These are phyloP conservation scores for Acanthosoma haemorrhoidale DNA, from an alignment of 2,888 invertebrate species.

Conservation along the genomic window DNA sequence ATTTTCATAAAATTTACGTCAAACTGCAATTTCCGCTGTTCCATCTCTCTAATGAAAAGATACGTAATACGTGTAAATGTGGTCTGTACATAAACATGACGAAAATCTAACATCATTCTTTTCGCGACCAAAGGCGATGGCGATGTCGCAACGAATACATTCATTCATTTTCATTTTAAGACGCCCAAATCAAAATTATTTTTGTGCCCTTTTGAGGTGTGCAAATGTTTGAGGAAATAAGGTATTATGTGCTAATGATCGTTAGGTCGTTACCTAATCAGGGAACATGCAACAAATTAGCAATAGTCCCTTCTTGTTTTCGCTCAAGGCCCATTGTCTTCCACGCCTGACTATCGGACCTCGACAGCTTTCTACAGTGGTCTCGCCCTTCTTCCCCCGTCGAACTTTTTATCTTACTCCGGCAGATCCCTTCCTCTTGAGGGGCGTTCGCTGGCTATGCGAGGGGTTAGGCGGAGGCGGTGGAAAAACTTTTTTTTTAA, in stretches of 20 bases:
- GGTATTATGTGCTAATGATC: neutral
- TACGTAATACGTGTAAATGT: too few relatives aligned
- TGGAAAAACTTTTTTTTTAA: neutral
- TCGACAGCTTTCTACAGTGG: neutral
- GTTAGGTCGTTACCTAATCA: neutral
- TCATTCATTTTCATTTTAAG: too few relatives aligned
- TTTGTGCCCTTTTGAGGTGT: too few relatives aligned
- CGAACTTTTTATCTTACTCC: neutral
- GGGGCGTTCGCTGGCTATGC: neutral
- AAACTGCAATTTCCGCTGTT: too few relatives aligned
- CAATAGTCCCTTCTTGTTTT: neutral
- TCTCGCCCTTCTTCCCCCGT: neutral
- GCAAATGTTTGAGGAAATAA: too few relatives aligned
- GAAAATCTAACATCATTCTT: too few relatives aligned
- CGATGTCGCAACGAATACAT: too few relatives aligned
- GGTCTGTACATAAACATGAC: too few relatives aligned
- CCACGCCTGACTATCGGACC: neutral
- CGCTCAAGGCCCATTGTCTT: constrained; percentile 6
- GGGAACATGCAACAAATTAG: constrained; percentile 6
- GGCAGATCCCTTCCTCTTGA: neutral
- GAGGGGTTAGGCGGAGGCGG: neutral
- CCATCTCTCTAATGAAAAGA: too few relatives aligned
- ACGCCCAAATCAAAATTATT: too few relatives aligned
- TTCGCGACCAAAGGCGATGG: too few relatives aligned
- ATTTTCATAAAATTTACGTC: too few relatives aligned